Conservation (phyloP, 2,113 vertebrate species). For the Parus major region DNA sequence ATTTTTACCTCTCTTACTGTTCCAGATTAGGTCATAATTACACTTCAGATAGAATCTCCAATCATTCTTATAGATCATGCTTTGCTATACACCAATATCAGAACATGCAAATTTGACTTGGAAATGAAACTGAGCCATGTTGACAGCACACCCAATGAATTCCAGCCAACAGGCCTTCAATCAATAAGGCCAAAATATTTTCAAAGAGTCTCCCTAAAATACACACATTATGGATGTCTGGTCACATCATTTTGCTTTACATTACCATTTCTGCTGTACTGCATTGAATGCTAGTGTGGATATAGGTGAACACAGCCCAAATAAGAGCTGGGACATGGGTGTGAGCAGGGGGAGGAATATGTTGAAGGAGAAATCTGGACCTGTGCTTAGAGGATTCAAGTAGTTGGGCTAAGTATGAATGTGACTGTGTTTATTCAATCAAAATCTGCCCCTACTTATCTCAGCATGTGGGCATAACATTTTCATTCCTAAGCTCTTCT, state of each 20-base stretch:
- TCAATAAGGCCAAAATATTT: background rate
- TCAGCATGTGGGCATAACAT: background rate
- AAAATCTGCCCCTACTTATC: background rate
- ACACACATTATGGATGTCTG: background rate
- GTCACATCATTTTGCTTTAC: background rate
- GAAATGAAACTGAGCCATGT: background rate
- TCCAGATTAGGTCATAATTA: background rate
- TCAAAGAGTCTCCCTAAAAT: background rate
- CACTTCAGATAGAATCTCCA: background rate
- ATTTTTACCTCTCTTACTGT: background rate
- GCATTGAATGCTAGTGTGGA: background rate
- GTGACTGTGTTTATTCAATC: background rate
- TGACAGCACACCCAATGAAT: rapidly evolving
- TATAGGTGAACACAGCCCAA: background rate
- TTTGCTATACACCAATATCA: background rate
- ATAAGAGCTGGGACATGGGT: background rate
- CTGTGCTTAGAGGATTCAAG: background rate
- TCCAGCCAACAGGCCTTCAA: background rate
- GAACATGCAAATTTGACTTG: background rate
- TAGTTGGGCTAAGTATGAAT: background rate
- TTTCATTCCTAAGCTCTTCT: background rate
- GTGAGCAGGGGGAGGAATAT: background rate
- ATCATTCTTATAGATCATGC: background rate
- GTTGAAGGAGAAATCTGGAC: background rate
- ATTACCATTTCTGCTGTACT: background rate